A percentile compares a stretch with the other conserved stretches of the same genome.
Conservation (phyloP, 1,140 invertebrate species). For the Arctopsyche grandis region DNA sequence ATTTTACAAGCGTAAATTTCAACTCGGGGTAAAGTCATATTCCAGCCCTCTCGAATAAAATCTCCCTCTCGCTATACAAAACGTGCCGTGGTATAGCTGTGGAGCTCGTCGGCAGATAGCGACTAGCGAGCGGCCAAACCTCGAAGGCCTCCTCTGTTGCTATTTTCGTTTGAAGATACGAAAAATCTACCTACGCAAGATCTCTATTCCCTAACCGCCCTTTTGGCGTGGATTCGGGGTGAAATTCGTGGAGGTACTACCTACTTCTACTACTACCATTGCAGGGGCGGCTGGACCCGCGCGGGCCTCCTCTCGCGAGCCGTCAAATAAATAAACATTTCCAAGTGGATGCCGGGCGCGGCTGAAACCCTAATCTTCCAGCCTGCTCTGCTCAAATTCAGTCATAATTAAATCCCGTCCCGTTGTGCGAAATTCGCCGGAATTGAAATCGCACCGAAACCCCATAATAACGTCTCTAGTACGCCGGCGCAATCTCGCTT, state of each 20-base stretch:
- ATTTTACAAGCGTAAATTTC: conserved; percentile 32
- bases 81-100: conserved; percentile 4
- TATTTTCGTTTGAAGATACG: conserved; percentile 45
- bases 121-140: conserved; percentile 11
- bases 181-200: conserved; percentile 45
- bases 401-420: background rate
- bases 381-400: background rate
- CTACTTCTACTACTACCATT: too few species aligned
- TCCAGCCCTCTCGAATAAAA: conserved; percentile 37
- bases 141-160: conserved; percentile 21
- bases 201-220: conserved; percentile 43
- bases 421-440: background rate
- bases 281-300: background rate
- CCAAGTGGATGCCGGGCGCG: background rate
- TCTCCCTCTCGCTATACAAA: conserved; percentile 40
- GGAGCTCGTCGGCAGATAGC: conserved; percentile 17
- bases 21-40: conserved; percentile 26
- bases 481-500: too few species aligned
- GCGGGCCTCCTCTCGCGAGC: background rate
- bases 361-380: background rate
- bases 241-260: background rate
- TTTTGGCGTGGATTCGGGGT: conserved; percentile 14
- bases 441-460: background rate
- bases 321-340: conserved; percentile 40
- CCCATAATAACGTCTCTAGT: too few species aligned